Evolutionary conservation across 2,113 vertebrate genomes (phyloP).

Genomic region (Paracanthobrama guichenoti): DNA sequence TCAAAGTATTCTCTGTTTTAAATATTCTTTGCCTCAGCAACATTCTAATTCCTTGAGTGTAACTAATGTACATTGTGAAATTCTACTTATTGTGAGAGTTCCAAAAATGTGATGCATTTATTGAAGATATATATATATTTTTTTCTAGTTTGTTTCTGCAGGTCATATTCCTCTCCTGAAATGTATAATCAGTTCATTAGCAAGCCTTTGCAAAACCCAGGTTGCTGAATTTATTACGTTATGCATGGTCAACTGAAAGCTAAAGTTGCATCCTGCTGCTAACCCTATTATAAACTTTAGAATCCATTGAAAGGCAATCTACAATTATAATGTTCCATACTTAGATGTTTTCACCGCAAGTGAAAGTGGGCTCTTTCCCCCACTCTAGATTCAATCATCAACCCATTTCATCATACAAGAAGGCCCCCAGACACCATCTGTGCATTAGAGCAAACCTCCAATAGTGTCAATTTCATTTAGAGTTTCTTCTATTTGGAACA

Average conservation of each 20-base stretch:
- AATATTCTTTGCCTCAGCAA: too few relatives aligned
- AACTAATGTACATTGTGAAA: too few relatives aligned
- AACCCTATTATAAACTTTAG: neutral
- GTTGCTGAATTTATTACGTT: neutral
- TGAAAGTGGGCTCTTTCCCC: constrained; percentile 30
- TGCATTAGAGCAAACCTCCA: neutral
- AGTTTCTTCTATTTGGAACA: neutral
- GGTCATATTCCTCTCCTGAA: neutral
- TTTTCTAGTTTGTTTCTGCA: neutral
- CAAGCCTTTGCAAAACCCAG: neutral
- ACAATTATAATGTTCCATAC: constrained; percentile 38
- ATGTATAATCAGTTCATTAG: neutral
- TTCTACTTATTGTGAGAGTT: too few relatives aligned
- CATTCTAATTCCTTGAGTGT: too few relatives aligned
- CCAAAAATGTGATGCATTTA: too few relatives aligned
- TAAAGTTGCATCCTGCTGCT: neutral
- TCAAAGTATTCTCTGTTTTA: neutral
- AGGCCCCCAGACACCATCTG: constrained; percentile 21
- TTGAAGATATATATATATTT: too few relatives aligned
- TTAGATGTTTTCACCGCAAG: constrained; percentile 24
- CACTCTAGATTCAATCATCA: constrained; percentile 52
- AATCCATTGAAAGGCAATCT: constrained; percentile 36
- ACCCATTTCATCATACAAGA: constrained; percentile 39
- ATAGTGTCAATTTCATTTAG: constrained; percentile 36
- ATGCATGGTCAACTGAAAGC: neutral